Conservation (phyloP, 2,888 invertebrate genomes). For the Parthenolecanium corni region DNA sequence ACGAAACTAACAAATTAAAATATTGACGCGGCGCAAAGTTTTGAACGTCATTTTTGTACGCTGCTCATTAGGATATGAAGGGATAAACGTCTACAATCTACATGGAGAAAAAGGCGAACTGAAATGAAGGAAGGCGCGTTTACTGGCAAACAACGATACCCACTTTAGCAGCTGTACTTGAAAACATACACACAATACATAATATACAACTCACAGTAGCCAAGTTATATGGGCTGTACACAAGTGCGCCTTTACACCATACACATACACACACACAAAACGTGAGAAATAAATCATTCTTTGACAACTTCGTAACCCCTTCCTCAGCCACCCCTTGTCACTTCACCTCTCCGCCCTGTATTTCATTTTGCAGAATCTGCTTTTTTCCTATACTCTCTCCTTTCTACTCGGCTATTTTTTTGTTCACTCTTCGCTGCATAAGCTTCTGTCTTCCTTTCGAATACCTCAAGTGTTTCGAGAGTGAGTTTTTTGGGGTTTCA, state of each 20-base stretch:
- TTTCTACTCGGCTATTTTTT: no score
- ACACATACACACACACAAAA: background rate
- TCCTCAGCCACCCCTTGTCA: background rate
- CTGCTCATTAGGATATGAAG: conserved; percentile 16
- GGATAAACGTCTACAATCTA: conserved; percentile 7
- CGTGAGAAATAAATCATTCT: conserved; percentile 19
- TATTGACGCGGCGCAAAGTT: background rate
- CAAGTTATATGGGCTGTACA: no score
- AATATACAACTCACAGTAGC: conserved; percentile 9
- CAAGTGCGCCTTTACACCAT: no score
- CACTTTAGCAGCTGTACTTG: conserved; percentile 19
- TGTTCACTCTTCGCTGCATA: background rate
- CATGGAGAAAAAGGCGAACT: no score
- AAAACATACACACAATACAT: background rate
- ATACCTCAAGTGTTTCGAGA: no score
- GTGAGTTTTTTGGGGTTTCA: background rate
- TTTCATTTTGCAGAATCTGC: conserved; percentile 13
- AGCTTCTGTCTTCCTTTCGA: background rate
- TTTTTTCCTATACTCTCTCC: background rate
- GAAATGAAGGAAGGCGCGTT: background rate
- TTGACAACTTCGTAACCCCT: conserved; percentile 8
- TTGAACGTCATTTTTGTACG: background rate
- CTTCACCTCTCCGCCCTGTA: background rate
- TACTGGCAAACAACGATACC: background rate
- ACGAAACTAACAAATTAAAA: no score